These are phyloP conservation scores for Camponotus vicinus DNA, from an alignment of 1,140 invertebrate species.

Conservation along the genomic window DNA sequence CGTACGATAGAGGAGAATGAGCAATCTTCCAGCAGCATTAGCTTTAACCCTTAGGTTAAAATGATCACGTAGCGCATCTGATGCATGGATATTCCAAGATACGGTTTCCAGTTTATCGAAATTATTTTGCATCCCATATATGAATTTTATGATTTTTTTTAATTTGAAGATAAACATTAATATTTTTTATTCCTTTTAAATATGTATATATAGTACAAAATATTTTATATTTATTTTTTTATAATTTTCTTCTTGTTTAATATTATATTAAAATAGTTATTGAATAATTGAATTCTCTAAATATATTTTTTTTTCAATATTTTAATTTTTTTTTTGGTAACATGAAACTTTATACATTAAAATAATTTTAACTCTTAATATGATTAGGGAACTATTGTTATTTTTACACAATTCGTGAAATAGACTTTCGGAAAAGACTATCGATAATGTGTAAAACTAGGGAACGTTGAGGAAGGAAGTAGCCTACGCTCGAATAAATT, in stretches of 20 bases:
- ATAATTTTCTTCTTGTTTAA: background rate
- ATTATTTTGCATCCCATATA: background rate
- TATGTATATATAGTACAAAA: background rate
- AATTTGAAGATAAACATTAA: background rate
- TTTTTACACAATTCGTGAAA: slow-evolving; percentile 17
- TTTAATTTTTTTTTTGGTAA: background rate
- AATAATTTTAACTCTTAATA: background rate
- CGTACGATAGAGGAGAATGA: slow-evolving; percentile 48
- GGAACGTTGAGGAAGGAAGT: slow-evolving; percentile 7
- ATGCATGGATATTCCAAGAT: background rate
- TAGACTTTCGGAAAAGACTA: background rate
- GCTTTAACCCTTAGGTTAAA: slow-evolving; percentile 21
- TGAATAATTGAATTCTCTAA: background rate
- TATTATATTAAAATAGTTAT: background rate
- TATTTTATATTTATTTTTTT: background rate
- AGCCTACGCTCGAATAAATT: slow-evolving; percentile 22
- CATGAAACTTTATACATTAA: background rate
- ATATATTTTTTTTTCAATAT: background rate
- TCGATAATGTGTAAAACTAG: slow-evolving; percentile 18
- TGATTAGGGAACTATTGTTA: background rate
- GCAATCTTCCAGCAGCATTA: slow-evolving; percentile 33
- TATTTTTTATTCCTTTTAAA: background rate
- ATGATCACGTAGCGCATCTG: background rate
- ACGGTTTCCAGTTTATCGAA: background rate
- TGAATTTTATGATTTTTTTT: background rate